Percentiles rank a stretch among this genome's conserved stretches.
These are phyloP conservation scores for Chrysogorgia sp. DNA, from an alignment of 92 coral and sea anemone genomes.

Conservation along the genomic window DNA sequence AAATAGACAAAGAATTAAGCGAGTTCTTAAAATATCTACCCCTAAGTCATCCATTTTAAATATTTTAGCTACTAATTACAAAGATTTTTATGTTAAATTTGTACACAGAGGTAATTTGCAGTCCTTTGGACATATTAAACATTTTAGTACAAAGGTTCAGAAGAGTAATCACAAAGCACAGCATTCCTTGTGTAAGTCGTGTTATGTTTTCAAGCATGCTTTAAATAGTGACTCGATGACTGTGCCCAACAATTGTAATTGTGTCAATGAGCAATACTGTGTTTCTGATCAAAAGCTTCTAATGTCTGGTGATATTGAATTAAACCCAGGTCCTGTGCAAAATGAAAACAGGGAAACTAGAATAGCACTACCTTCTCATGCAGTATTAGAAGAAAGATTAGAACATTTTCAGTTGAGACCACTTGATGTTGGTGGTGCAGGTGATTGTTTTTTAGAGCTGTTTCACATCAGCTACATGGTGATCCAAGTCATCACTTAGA, in stretches of 20 bases:
- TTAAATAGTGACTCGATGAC: background rate
- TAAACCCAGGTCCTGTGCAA: constrained; percentile 59
- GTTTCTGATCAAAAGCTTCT: constrained; percentile 47
- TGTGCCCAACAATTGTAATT: constrained; percentile 1
- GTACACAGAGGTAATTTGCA: constrained; percentile 39
- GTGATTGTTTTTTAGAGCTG: constrained; percentile 33
- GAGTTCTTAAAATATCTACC: constrained; percentile 35
- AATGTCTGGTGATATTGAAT: constrained; percentile 62
- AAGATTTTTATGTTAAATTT: constrained; percentile 43
- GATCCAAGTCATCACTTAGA: constrained; percentile 30
- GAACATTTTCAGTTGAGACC: constrained; percentile 41
- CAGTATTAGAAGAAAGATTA: constrained; percentile 1
- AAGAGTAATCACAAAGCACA: too few species aligned
- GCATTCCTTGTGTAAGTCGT: too few species aligned
- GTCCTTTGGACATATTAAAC: background rate
- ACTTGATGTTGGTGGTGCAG: constrained; percentile 54
- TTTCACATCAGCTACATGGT: constrained; percentile 53
- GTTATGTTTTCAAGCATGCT: background rate
- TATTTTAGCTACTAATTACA: constrained; percentile 34
- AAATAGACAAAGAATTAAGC: constrained; percentile 37
- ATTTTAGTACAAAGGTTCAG: background rate
- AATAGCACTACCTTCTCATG: constrained; percentile 1
- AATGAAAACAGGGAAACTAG: background rate
- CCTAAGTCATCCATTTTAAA: constrained; percentile 50
- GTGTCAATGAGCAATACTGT: constrained; percentile 35